Base-by-base conservation (phyloP, 2,797 vertebrate genomes). In the Chromobotia macracanthus region DNA sequence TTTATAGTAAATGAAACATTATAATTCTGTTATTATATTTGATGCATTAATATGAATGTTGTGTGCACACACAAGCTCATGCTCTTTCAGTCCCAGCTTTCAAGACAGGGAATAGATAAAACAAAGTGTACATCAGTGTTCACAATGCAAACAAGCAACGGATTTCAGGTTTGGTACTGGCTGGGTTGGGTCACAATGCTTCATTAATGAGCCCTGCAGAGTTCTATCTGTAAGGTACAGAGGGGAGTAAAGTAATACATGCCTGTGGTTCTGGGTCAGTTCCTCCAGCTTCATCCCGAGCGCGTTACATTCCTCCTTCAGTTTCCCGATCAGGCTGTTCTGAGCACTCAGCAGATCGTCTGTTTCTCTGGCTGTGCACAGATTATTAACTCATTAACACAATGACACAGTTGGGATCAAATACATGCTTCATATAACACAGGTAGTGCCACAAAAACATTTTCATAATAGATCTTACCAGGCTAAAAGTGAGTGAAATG, bases 311-410 rank as follows among this genome's bases (percentile, higher is more conserved):
- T 97, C 95, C 72, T 96, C 94, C 88, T 94, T 97, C 88, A 98
- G 88, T 90, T 95, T 96, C 88, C 87, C 87, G 86, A 98, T 92
- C 82, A 97, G 91, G 82, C 90, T 88, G 87, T 96, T 96, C 91
- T 98, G 96, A 88, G 95, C 95, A 79, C 89, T 92, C 90, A 98
- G 89, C 85, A 98, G 89, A 31, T 73, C 90, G 53, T 96, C 95
- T 87, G 94, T 82, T 85, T 98, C 96, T 75, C 84, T 92, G 77
- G 93, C 97, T 99, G 93, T 78, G 92, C 93, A 12, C n/a, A 77
- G 79, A 85, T 11, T 13, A 70, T n/a, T 50, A 72, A 56, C 55
- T 50, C 19, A 64, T 72, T 16, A 69, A 21, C 2, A 48, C 16
- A 75, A 65, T 69, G 11, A 28, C 41, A 72, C 5, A 55, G 8